Evolutionary conservation across 2,113 vertebrate species (phyloP), one percentile per base, ranked within the genome.

Genomic region (Ciconia boyciana): DNA sequence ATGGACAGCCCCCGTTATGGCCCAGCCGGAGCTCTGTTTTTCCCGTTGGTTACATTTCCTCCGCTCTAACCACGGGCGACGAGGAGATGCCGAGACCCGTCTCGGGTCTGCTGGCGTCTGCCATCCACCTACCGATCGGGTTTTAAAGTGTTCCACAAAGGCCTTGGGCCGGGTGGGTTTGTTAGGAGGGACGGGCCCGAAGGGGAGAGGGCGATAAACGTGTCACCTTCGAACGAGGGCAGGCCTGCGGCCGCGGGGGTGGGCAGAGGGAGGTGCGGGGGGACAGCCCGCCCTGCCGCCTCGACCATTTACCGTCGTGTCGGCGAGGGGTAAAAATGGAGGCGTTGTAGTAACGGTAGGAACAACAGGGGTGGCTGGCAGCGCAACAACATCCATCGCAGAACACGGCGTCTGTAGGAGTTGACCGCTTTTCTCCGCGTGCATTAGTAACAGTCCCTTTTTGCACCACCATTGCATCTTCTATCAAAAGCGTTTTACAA

Each of bases 381-480:
- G 11, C 1, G 6, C 43, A 1, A 3, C 16, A 6, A 3, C 49
- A 0, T 4, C 54, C 10, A 2, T 2, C 31, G 17, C 58, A 13
- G 36, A 36, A 1, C 29, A 0, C 29, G 34, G 71, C 5, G 7
- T 0, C 36, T 2, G 11, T 1, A 5, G 52, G 49, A 21, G 16
- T 7, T 7, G 44, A 11, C n/a, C 26, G 11, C 6, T 18, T 41
- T 39, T 32, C 41, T 60, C 83, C 52, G 8, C 32, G 0, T 3
- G 21, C 14, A 1, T 34, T 13, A 11, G 16, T 21, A 15, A 7
- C 64, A 6, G 9, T 2, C 34, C 34, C 10, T 55, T 65, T 57
- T 16, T 7, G 29, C 18, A 0, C 36, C 14, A 12, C 55, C 11
- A 0, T 7, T 7, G 13, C 26, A 16, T 25, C 41, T 78, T n/a